phyloP scores from a whole-genome alignment of 2,797 vertebrate species.

The Poecilia picta region DNA sequence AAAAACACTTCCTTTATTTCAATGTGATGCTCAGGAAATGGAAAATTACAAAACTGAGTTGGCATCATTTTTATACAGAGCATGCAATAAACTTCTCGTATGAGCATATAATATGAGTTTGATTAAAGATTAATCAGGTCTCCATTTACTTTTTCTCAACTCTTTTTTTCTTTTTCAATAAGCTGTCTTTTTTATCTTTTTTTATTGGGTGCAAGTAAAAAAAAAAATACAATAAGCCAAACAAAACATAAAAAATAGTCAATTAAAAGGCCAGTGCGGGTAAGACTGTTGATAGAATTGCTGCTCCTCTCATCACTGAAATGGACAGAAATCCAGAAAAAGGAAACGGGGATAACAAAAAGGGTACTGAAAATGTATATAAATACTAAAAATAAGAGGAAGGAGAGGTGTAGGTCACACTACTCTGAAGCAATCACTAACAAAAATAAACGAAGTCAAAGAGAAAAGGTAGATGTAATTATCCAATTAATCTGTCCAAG shows the following conservation, averaged over 20 bases:
- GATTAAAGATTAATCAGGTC: conserved; percentile 28
- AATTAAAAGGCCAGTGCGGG: conserved; percentile 49
- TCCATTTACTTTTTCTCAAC: not conserved
- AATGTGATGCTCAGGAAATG: not conserved
- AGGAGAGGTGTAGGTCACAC: conserved; percentile 28
- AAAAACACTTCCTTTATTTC: not conserved
- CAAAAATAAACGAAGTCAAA: conserved; percentile 15
- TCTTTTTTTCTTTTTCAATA: not conserved
- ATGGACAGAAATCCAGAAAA: conserved; percentile 6
- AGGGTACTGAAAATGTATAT: conserved; percentile 42
- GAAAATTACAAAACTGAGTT: not conserved
- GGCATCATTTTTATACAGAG: conserved; percentile 2
- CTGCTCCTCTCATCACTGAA: conserved; percentile 33
- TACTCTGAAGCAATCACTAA: conserved; percentile 40
- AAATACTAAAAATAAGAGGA: conserved; percentile 53
- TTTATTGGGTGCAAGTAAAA: conserved; percentile 20
- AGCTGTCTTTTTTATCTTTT: conserved; percentile 4
- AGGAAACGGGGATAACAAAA: conserved; percentile 17
- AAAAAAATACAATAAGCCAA: conserved; percentile 26
- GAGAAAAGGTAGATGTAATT: conserved; percentile 21
- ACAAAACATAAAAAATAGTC: conserved; percentile 32
- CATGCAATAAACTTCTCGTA: conserved; percentile 16
- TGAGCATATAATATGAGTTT: conserved; percentile 20
- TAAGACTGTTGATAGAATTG: conserved; percentile 38
- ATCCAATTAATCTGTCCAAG: not conserved